Base-by-base conservation (phyloP, 2,888 invertebrate genomes). In the Thecocarcelia acutangulata region DNA sequence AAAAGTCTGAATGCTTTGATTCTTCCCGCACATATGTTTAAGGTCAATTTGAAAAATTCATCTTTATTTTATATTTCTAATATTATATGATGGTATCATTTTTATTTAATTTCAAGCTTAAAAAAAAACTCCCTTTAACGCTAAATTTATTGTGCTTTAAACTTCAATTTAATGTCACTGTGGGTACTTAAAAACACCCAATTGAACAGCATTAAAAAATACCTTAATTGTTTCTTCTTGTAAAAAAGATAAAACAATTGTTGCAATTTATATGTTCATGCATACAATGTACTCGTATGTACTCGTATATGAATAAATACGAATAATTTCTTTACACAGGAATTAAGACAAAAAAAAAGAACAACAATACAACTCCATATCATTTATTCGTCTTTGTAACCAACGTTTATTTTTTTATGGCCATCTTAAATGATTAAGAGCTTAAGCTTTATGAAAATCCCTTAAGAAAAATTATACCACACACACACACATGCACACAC, bases 371-470 rank as follows among this genome's bases (percentile, higher is more conserved):
- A 59, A 75, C 42, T 48, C 40, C 56, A 3, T 64, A 64, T 21
- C 21, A 46, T n/a, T 15, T 44, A 68, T 33, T n/a, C 15, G 0
- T 11, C 15, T 1, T n/a, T 21, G 37, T 56, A 50, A 33, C 44
- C 37, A 24, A 17, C 15, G n/a, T 50, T 64, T 70, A 59, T 69
- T 63, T 58, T n/a, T 78, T 59, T 46, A 37, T 66, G 46, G 58
- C 12, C 64, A 50, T 6, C 70, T 64, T 78, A 72, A 70, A 58
- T 58, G 77, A 78, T 72, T 78, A 64, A 78, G 72, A 66, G 56
- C 37, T 66, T 72, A 78, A 78, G 72, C 64, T 63, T 52, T 46
- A 66, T 59, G 58, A 66, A 78, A 72, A 72, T 72, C 72, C 64
- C 64, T 50, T 24, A 52, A 58, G 72, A 66, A 59, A 64, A 72